Evolutionary conservation across 2,797 vertebrate species (phyloP).

Genomic region (Chelidonichthys spinosus): DNA sequence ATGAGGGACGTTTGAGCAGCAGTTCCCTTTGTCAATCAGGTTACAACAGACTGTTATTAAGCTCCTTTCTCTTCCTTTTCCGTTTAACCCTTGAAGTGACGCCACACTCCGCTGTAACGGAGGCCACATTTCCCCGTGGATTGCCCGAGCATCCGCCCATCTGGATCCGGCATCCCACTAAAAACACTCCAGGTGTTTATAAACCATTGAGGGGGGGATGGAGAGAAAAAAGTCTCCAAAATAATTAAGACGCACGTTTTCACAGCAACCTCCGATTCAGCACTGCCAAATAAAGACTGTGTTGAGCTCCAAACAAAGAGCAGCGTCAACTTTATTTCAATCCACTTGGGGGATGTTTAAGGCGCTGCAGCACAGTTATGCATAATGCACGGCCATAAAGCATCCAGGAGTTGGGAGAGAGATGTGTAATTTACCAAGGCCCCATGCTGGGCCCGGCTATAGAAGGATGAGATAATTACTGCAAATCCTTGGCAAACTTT

Average conservation of each 20-base stretch:
- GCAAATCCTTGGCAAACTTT: conserved; percentile 85
- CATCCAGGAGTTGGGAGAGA: conserved; percentile 83
- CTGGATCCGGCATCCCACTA: conserved; percentile 76
- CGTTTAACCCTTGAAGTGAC: conserved; percentile 59
- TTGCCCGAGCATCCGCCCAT: conserved; percentile 71
- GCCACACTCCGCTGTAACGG: conserved; percentile 46
- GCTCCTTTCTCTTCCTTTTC: conserved; percentile 17
- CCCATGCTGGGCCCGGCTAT: conserved; percentile 81
- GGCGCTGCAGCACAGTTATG: conserved; percentile 81
- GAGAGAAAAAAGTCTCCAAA: conserved; percentile 65
- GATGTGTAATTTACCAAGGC: conserved; percentile 84
- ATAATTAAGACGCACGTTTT: conserved; percentile 82
- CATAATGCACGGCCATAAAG: conserved; percentile 85
- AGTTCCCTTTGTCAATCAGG: conserved; percentile 1
- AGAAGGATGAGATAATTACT: conserved; percentile 84
- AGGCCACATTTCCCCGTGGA: conserved; percentile 71
- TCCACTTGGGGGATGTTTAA: conserved; percentile 86
- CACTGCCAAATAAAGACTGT: conserved; percentile 83
- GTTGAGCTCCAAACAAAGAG: conserved; percentile 85
- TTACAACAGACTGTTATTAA: conserved; percentile 7
- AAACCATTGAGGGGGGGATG: conserved; percentile 63
- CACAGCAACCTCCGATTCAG: conserved; percentile 84
- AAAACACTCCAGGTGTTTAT: conserved; percentile 83
- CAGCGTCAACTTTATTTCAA: conserved; percentile 87
- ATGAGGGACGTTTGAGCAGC: conserved; percentile 1